phyloP scores from a whole-genome alignment of 2,888 invertebrate species.

The Crossocerus cetratus region DNA sequence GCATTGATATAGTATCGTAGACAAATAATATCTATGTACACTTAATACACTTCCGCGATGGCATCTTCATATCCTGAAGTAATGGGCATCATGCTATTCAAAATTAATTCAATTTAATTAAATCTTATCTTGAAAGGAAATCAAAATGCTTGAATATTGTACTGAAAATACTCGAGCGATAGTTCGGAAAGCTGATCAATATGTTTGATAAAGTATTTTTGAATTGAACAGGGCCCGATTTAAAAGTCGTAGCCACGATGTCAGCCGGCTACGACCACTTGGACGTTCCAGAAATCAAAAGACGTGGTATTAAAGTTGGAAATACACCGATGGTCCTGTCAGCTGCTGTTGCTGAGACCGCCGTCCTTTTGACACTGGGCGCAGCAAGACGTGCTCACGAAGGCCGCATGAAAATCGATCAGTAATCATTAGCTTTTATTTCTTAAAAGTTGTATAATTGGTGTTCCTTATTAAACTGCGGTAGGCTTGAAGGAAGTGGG shows the following conservation, averaged over 20 bases:
- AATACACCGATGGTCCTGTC: slow-evolving; percentile 88
- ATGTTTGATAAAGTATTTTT: neutral
- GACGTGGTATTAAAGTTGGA: slow-evolving; percentile 86
- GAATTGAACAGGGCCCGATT: slow-evolving; percentile 79
- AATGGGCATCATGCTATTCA: neutral
- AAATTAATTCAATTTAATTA: neutral
- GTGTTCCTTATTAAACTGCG: neutral
- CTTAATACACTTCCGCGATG: too few species aligned
- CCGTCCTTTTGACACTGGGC: slow-evolving; percentile 86
- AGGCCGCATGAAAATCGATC: slow-evolving; percentile 82
- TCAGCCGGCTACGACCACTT: slow-evolving; percentile 93
- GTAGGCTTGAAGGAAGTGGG: neutral
- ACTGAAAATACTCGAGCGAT: too few species aligned
- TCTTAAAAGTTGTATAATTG: slow-evolving; percentile 4
- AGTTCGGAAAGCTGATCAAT: too few species aligned
- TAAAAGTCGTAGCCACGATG: slow-evolving; percentile 89
- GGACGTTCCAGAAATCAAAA: slow-evolving; percentile 84
- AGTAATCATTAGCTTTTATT: slow-evolving; percentile 73
- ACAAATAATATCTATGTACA: too few species aligned
- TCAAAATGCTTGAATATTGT: too few species aligned
- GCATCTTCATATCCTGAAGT: too few species aligned
- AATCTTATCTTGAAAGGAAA: too few species aligned
- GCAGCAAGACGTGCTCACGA: slow-evolving; percentile 89
- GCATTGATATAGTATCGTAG: too few species aligned
- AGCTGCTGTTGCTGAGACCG: slow-evolving; percentile 89